Conservation (phyloP, 2,113 vertebrate genomes). For the Syngnathus typhle region DNA sequence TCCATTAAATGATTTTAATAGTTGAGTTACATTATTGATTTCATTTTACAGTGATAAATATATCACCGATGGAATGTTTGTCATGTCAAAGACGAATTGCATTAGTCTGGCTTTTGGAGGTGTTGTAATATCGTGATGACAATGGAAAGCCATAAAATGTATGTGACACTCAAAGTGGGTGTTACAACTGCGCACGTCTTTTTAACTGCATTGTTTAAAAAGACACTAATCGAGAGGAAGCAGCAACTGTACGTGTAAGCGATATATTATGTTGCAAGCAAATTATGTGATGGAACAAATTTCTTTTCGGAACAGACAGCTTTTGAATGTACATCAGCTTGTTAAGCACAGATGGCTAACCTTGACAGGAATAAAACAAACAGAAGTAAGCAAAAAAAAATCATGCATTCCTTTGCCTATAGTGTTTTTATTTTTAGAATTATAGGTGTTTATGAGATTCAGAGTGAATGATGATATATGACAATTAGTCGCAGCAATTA, state of each 20-base stretch:
- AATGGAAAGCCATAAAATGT: slow-evolving; percentile 53
- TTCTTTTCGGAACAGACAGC: not conserved
- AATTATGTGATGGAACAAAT: not conserved
- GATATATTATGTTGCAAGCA: not conserved
- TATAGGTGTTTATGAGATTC: slow-evolving; percentile 90
- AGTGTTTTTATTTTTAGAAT: slow-evolving; percentile 66
- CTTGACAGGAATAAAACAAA: slow-evolving; percentile 22
- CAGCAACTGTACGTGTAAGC: slow-evolving; percentile 17
- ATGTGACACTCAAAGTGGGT: slow-evolving; percentile 43
- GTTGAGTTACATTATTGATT: slow-evolving; percentile 71
- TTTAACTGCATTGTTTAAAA: slow-evolving; percentile 44
- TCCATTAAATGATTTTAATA: slow-evolving; percentile 77
- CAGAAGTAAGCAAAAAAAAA: slow-evolving; percentile 49
- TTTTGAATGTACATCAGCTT: slow-evolving; percentile 5
- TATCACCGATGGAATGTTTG: slow-evolving; percentile 72
- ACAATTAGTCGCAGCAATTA: slow-evolving; percentile 99
- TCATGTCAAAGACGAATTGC: slow-evolving; percentile 62
- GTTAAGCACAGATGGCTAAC: slow-evolving; percentile 11
- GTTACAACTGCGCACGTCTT: slow-evolving; percentile 39
- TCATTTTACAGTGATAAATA: slow-evolving; percentile 74
- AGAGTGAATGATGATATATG: slow-evolving; percentile 99
- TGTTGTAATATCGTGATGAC: slow-evolving; percentile 35
- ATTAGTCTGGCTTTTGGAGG: slow-evolving; percentile 53
- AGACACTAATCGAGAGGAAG: slow-evolving; percentile 32
- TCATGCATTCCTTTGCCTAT: slow-evolving; percentile 37